Evolutionary conservation across 2,888 invertebrate genomes (phyloP).

Genomic region (Callosobruchus maculatus): DNA sequence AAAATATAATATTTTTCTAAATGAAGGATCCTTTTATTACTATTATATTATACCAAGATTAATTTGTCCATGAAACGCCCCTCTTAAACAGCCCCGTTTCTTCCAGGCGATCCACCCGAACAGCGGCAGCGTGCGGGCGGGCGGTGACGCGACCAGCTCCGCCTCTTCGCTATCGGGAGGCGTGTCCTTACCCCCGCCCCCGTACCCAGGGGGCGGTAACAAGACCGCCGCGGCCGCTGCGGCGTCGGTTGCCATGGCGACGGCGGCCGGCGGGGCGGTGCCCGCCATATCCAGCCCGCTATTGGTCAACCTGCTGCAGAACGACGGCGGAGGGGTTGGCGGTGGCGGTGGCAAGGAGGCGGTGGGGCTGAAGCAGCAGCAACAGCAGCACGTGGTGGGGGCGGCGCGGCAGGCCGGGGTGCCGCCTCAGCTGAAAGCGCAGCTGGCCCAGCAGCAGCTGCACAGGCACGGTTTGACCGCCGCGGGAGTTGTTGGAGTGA

Average conservation of each 20-base stretch:
- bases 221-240: conserved; percentile 19
- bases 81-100: neutral
- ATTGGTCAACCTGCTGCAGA: conserved; percentile 87
- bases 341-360: neutral
- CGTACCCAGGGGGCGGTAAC: conserved; percentile 20
- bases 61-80: too few relatives aligned
- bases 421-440: neutral
- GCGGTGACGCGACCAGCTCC: neutral
- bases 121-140: conserved; percentile 35
- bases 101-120: conserved; percentile 61
- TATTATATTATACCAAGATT: too few relatives aligned
- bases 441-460: conserved; percentile 36
- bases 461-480: conserved; percentile 3
- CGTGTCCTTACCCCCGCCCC: conserved; percentile 20
- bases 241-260: conserved; percentile 36
- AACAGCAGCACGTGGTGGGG: neutral
- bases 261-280: conserved; percentile 2
- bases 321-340: conserved; percentile 59
- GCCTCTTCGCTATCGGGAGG: neutral
- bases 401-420: conserved; percentile 6
- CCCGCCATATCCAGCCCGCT: conserved; percentile 80
- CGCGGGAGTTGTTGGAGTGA: neutral
- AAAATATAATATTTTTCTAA: too few relatives aligned
- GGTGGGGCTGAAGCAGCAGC: neutral
- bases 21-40: too few relatives aligned